Evolutionary conservation across 2,113 vertebrate species (phyloP), one percentile per base, ranked within the genome.

Genomic region (Carettochelys insculpta): DNA sequence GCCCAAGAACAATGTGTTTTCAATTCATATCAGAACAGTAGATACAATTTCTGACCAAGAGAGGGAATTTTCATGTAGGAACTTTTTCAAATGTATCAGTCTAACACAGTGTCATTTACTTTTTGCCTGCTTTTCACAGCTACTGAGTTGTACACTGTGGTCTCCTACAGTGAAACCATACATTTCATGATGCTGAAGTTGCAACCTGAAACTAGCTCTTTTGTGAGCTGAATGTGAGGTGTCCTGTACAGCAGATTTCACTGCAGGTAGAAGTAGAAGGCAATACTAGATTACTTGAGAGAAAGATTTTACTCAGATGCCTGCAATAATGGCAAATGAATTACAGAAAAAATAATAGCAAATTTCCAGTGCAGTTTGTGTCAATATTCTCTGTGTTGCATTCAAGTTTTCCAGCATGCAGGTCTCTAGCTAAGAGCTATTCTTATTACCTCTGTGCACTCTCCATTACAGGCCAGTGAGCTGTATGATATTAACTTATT

Each of bases 401-500:
- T 53, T 88, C 82, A 61, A 24, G 45, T 87, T 77, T 94, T 86
- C 80, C 87, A 90, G 68, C 12, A 31, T 34, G 43, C 43, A 61
- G 48, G 8, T 20, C 41, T 75, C 25, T 25, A 5, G 11, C 25
- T 8, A 27, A 45, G 71, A 27, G n/a, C 9, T 96, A 95, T 93
- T 90, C 86, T 77, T 88, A 91, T 91, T 95, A 86, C 56, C 9
- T 68, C 65, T n/a, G 31, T 73, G 38, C 76, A 82, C 0, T 51
- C 77, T 83, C 81, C 43, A 90, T 80, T 92, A 4, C 34, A 92
- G 87, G 29, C 29, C 47, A 86, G 73, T 43, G 45, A 89, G 29
- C 85, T 85, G 24, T 31, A 47, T 13, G 58, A 83, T 45, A 95
- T 91, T 80, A 91, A 82, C 20, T 89, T 88, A n/a, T 75, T 94